Evolutionary conservation across 1,140 invertebrate species (phyloP).

Genomic region (Drosophila miranda): DNA sequence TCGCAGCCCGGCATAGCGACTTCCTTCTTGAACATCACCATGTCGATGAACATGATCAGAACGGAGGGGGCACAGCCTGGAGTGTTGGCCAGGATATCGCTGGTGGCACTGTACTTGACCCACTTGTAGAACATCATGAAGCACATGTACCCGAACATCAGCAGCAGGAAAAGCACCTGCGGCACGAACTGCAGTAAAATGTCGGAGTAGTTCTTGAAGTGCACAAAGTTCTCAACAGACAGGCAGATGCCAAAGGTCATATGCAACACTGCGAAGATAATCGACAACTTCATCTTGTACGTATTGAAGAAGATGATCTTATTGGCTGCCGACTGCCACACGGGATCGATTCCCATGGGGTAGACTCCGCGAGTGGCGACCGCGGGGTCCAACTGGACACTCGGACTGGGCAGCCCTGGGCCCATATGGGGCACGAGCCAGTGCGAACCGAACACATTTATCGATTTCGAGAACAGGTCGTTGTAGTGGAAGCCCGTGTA

Average conservation of each 20-base stretch:
- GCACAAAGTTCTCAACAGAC: slow-evolving; percentile 95
- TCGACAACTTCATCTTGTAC: slow-evolving; percentile 99
- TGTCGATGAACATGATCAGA: slow-evolving; percentile 95
- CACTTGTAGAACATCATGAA: slow-evolving; percentile 97
- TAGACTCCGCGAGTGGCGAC: slow-evolving; percentile 80
- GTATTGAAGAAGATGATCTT: slow-evolving; percentile 99
- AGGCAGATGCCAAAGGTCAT: slow-evolving; percentile 97
- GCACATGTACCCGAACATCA: slow-evolving; percentile 96
- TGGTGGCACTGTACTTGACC: slow-evolving; percentile 87
- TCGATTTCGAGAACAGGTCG: slow-evolving; percentile 97
- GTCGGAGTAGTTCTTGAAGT: slow-evolving; percentile 89
- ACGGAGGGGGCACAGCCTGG: slow-evolving; percentile 93
- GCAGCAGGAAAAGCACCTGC: slow-evolving; percentile 93
- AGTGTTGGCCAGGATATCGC: slow-evolving; percentile 82
- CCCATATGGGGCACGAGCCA: slow-evolving; percentile 84
- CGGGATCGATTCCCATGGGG: slow-evolving; percentile 86
- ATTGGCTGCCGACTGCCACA: slow-evolving; percentile 95
- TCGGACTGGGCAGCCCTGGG: slow-evolving; percentile 81
- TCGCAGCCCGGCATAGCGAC: slow-evolving; percentile 84
- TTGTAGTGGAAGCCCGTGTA: slow-evolving; percentile 99
- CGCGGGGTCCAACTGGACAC: slow-evolving; percentile 87
- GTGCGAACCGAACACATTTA: slow-evolving; percentile 95
- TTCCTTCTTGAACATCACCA: slow-evolving; percentile 90
- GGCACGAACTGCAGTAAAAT: slow-evolving; percentile 96
- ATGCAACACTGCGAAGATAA: slow-evolving; percentile 96